Base-by-base conservation (phyloP, 2,888 invertebrate genomes). In the Tiliacea citrago region DNA sequence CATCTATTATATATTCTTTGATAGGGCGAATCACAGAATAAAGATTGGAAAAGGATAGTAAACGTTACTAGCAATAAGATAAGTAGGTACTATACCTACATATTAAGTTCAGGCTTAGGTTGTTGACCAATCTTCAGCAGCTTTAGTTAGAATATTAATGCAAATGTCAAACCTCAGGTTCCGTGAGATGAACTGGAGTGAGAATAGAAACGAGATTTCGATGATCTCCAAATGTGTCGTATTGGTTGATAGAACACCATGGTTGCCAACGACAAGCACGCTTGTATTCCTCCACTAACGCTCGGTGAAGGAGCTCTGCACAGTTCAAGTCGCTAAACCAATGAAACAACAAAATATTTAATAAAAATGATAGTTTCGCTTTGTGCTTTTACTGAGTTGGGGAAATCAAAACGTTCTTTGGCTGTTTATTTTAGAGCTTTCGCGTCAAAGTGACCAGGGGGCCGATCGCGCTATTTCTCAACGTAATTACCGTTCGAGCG, bases 241-340 rank as follows among this genome's bases (percentile, higher is more conserved):
- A 92, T n/a, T 93, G 84, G 68, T 91, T 93, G 55, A 94, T 92
- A 8, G 93, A 93, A 77, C 95, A 96, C 96, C 96, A 96, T 0
- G 95, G 94, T 73, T 92, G 92, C 93, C 92, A 94, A 9, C 92
- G 92, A 83, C 95, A 95, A 4, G 84, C 81, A 7, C 81, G 79
- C 74, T 93, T 92, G 78, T 94, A 95, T 58, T 93, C 83, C 0
- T 95, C 93, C 18, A 96, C 71, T 21, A 94, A 74, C 0, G 88
- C 85, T 8, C 93, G 91, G 83, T 96, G 94, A n/a, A 96, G 88
- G 55, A 96, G 83, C 77, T 96, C 96, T 6, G 95, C 91, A 81
- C 95, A 95, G 2, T 92, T 89, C 60, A 96, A 83, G 0, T 96
- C 94, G 2, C 96, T 96, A 77, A 65, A 81, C n/a, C 49, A 77